Evolutionary conservation across 2,797 vertebrate species (phyloP).

Genomic region (Clarias platycephalus): DNA sequence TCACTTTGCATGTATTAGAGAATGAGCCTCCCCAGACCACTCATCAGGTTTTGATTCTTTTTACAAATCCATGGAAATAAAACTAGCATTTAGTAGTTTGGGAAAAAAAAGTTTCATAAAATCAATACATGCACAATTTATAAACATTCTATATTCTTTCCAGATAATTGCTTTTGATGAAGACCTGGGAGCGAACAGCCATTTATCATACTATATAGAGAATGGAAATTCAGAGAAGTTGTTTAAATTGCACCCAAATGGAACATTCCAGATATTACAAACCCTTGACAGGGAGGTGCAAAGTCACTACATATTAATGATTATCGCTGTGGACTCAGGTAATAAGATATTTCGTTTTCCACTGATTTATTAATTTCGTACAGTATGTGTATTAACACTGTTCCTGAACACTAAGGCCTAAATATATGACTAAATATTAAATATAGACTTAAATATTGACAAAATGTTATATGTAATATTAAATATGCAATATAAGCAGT

Average conservation of each 20-base stretch:
- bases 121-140: neutral
- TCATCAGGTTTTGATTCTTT: conserved; percentile 63
- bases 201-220: conserved; percentile 68
- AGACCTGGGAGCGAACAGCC: conserved; percentile 70
- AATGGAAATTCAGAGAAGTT: conserved; percentile 61
- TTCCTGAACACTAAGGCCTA: neutral
- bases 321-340: conserved; percentile 77
- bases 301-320: conserved; percentile 60
- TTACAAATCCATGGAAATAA: neutral
- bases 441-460: too few species aligned
- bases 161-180: conserved; percentile 74
- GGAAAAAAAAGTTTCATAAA: neutral
- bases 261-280: conserved; percentile 65
- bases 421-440: too few species aligned
- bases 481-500: too few species aligned
- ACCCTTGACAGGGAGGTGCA: conserved; percentile 70
- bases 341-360: conserved; percentile 33
- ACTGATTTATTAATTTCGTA: neutral
- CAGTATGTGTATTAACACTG: neutral
- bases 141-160: conserved; percentile 37
- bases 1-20: conserved; percentile 68
- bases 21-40: conserved; percentile 64
- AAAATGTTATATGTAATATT: too few species aligned
- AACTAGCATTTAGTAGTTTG: neutral
- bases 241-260: conserved; percentile 69